Conservation (phyloP, 2,113 vertebrate genomes). For the Zosterops japonicus region DNA sequence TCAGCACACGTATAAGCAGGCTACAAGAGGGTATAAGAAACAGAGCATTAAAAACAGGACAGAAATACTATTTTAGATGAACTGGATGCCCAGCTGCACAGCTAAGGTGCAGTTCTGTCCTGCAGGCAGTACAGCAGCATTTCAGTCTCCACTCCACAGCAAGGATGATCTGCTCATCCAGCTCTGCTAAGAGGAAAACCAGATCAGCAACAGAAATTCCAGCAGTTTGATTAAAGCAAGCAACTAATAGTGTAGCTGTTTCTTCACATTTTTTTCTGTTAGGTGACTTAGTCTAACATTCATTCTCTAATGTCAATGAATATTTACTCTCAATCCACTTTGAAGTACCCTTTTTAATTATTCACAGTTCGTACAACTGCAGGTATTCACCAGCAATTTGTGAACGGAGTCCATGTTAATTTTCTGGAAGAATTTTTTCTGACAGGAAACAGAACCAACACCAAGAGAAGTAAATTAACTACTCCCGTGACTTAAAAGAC, state of each 20-base stretch:
- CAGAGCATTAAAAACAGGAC: neutral
- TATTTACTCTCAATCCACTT: neutral
- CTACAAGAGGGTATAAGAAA: neutral
- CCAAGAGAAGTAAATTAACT: neutral
- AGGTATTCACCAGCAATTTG: neutral
- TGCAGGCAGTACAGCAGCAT: neutral
- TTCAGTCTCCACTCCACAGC: neutral
- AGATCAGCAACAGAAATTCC: neutral
- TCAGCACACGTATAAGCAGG: neutral
- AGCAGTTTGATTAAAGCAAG: neutral
- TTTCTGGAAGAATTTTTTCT: neutral
- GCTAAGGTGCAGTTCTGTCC: neutral
- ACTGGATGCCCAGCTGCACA: neutral
- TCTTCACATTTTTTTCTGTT: neutral
- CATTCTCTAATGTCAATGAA: neutral
- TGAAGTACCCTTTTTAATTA: neutral
- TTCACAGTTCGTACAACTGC: neutral
- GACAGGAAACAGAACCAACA: neutral
- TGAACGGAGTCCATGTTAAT: neutral
- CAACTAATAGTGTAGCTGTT: neutral
- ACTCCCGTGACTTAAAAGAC: neutral
- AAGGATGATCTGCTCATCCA: neutral
- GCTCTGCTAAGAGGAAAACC: neutral
- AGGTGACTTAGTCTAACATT: neutral
- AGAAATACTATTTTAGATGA: neutral